A percentile compares a stretch with the other conserved stretches of the same genome.
These are phyloP conservation scores for Arnoldichthys spilopterus DNA, from an alignment of 2,797 vertebrate genomes.

Conservation along the genomic window DNA sequence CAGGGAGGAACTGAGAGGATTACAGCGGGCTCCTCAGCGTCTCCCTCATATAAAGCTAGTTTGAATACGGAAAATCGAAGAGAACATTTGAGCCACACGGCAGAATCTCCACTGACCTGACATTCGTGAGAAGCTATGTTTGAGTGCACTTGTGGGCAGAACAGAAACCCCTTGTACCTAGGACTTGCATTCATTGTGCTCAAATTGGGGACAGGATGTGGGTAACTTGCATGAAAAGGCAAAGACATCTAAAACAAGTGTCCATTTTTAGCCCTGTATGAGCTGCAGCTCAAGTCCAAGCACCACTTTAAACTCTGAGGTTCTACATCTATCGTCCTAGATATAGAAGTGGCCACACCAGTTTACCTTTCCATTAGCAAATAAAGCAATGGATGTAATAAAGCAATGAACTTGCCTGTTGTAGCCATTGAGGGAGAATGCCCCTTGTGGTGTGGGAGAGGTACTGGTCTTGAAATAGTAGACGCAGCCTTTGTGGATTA, in stretches of 20 bases:
- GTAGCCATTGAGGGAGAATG: slow-evolving; percentile 95
- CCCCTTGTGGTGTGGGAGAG: slow-evolving; percentile 90
- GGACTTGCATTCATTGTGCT: neutral
- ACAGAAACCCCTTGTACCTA: slow-evolving; percentile 7
- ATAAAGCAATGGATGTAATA: neutral
- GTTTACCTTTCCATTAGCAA: neutral
- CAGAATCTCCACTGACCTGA: neutral
- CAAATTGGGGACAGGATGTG: slow-evolving; percentile 52
- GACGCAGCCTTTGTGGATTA: slow-evolving; percentile 93
- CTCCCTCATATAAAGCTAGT: neutral
- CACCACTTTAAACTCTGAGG: neutral
- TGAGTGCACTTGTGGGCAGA: neutral
- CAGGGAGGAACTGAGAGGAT: slow-evolving; percentile 4
- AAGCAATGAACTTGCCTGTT: slow-evolving; percentile 86
- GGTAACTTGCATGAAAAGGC: slow-evolving; percentile 12
- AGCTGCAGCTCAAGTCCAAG: neutral
- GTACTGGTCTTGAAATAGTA: slow-evolving; percentile 98
- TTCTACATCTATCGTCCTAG: neutral
- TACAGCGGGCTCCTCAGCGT: neutral
- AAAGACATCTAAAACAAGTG: neutral
- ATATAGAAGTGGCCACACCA: neutral
- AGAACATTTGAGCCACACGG: neutral
- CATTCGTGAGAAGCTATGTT: neutral
- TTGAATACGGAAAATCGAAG: neutral
- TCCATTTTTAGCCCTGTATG: neutral